Evolutionary conservation across 2,113 vertebrate species (phyloP), one percentile per base, ranked within the genome.

Genomic region (Cynopterus brachyotis): DNA sequence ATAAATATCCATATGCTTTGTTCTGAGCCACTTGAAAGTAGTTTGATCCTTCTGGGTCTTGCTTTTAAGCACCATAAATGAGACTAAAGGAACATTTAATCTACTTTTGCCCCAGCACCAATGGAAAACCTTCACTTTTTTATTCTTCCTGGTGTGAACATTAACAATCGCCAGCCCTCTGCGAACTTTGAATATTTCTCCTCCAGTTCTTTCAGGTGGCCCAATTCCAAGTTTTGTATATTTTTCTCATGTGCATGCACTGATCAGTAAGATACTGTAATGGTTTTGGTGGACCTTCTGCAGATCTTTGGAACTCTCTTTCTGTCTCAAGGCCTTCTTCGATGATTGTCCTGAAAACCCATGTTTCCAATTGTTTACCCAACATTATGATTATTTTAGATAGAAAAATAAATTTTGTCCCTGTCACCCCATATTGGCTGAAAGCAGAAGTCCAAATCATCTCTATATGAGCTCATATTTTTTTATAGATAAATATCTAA

Each of bases 151-250:
- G 12, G 17, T 45, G 7, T 9, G 35, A 79, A 55, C 19, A 0
- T 28, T 11, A 62, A 32, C 32, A 11, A 32, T 30, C n/a, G 8
- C 26, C 30, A 55, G 35, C 26, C 17, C n/a, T 42, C 55, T 13
- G 15, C 24, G 35, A 16, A 42, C 42, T 57, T 22, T 55, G 17
- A 35, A 17, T 42, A 42, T 32, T 30, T 79, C 72, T 79, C 32
- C 9, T 40, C 10, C 5, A 28, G 26, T 37, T 78, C 6, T 53
- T 75, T 66, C 11, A 15, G 22, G 59, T 8, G 30, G 4, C 7
- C 35, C 60, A 12, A 24, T 11, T 9, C 30, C 0, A 3, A 47
- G 35, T 32, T 37, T 37, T 0, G 20, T 2, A 9, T 2, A 55
- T 2, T 28, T 60, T 42, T 57, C 22, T 73, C 15, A 30, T 6